Percentiles rank a stretch among this genome's conserved stretches.
These are phyloP conservation scores for Stictonetta naevosa DNA, from an alignment of 2,113 vertebrate species.

Conservation along the genomic window DNA sequence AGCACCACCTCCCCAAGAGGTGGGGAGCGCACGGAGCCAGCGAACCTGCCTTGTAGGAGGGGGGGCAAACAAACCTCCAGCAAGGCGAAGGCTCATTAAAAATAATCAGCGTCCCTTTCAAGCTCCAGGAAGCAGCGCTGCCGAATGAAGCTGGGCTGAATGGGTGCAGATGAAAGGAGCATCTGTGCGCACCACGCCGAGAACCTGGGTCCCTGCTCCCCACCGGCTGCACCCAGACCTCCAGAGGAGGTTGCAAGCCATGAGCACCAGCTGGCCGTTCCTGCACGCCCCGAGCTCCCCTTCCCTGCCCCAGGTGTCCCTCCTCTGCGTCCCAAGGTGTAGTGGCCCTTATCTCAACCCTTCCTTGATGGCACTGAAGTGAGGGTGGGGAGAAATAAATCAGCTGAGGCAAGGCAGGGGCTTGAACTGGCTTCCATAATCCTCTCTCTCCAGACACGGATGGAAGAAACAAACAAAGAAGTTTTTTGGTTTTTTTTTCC, in stretches of 20 bases:
- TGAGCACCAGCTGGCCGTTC: too few species aligned
- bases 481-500: not conserved
- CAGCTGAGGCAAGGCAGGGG: not conserved
- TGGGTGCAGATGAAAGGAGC: not conserved
- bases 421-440: not conserved
- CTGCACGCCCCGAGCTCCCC: rapidly evolving
- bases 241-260: too few species aligned
- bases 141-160: not conserved
- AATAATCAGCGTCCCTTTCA: not conserved
- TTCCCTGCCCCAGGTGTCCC: not conserved
- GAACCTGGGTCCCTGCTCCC: not conserved
- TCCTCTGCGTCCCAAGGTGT: not conserved
- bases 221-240: not conserved
- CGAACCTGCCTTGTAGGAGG: not conserved
- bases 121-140: not conserved
- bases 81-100: not conserved
- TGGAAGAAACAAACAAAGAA: not conserved
- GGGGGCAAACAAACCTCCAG: not conserved
- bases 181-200: not conserved
- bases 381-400: not conserved
- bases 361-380: not conserved
- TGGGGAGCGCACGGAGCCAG: rapidly evolving
- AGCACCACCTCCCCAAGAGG: not conserved
- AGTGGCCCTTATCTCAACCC: not conserved
- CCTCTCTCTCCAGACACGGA: not conserved